phyloP scores from a whole-genome alignment of 2,113 vertebrate species.

The Cepphus grylle region DNA sequence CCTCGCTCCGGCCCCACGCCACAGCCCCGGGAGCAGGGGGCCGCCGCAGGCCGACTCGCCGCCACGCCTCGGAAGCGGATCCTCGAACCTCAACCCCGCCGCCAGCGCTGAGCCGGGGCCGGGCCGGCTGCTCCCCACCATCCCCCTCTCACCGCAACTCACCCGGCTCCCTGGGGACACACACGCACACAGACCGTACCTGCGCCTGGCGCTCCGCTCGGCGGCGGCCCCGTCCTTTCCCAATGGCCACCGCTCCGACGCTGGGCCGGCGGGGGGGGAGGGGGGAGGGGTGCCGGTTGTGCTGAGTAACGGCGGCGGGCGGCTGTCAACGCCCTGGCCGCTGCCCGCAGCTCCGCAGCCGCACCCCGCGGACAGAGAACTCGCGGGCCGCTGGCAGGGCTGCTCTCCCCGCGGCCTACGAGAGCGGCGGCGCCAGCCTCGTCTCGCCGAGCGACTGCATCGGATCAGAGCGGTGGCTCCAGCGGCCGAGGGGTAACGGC shows the following conservation, averaged over 20 bases:
- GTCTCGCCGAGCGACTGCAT: not conserved
- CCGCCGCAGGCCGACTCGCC: not conserved
- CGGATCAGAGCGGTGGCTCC: accelerated
- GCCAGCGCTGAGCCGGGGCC: not conserved
- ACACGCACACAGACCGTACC: not conserved
- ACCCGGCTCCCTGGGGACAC: not conserved
- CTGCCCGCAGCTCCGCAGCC: not conserved
- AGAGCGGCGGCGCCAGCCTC: accelerated
- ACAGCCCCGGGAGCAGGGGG: too few relatives aligned
- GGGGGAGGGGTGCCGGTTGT: not conserved
- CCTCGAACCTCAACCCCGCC: not conserved
- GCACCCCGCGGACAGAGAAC: not conserved
- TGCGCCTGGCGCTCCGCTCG: not conserved
- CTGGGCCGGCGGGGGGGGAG: not conserved
- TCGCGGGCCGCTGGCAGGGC: not conserved
- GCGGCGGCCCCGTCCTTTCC: not conserved
- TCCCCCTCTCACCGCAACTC: not conserved
- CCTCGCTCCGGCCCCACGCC: not conserved
- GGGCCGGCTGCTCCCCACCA: not conserved
- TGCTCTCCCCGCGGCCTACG: not conserved
- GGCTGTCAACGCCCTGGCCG: not conserved
- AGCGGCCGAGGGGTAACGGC: not conserved
- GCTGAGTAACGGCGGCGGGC: slow-evolving; percentile 58
- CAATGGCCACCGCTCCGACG: not conserved
- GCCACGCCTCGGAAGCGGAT: not conserved